A percentile compares a stretch with the other conserved stretches of the same genome.
Evolutionary conservation across 2,888 invertebrate genomes (phyloP).

Genomic region (Schizotus pectinicornis): DNA sequence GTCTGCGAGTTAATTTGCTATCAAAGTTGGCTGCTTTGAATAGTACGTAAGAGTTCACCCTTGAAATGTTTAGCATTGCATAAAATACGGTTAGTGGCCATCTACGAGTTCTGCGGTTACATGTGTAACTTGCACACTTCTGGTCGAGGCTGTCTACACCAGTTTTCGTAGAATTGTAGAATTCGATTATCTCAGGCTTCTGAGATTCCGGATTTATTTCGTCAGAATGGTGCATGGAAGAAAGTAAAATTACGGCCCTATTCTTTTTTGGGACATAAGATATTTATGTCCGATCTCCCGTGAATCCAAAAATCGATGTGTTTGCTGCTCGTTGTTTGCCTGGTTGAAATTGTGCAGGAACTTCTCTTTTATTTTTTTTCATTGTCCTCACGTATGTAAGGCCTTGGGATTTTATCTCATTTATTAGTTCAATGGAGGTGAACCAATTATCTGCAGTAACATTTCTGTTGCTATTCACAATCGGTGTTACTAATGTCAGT

Average conservation of each 20-base stretch:
- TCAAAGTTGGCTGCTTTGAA: too few species aligned
- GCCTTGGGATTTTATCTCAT: conserved; percentile 25
- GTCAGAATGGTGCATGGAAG: conserved; percentile 35
- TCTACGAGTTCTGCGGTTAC: too few species aligned
- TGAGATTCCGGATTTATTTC: conserved; percentile 23
- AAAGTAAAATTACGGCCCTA: conserved; percentile 35
- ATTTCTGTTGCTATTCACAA: conserved; percentile 35
- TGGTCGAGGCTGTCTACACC: too few species aligned
- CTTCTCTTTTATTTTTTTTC: conserved; percentile 43
- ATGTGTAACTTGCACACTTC: too few species aligned
- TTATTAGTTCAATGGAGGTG: conserved; percentile 33
- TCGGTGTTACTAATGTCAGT: conserved; percentile 29
- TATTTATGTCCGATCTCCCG: conserved; percentile 34
- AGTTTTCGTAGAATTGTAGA: too few species aligned
- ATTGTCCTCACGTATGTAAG: conserved; percentile 41
- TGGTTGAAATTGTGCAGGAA: conserved; percentile 42
- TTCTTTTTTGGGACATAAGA: conserved; percentile 36
- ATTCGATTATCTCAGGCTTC: conserved; percentile 41
- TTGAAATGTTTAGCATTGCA: too few species aligned
- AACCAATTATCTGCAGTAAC: conserved; percentile 40
- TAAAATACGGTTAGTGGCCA: too few species aligned
- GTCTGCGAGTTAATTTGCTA: too few species aligned
- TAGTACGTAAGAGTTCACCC: too few species aligned
- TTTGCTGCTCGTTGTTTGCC: conserved; percentile 26
- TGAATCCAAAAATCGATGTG: conserved; percentile 35